Evolutionary conservation across 2,113 vertebrate species (phyloP), one percentile per base, ranked within the genome.

Genomic region (Donacobius atricapilla): DNA sequence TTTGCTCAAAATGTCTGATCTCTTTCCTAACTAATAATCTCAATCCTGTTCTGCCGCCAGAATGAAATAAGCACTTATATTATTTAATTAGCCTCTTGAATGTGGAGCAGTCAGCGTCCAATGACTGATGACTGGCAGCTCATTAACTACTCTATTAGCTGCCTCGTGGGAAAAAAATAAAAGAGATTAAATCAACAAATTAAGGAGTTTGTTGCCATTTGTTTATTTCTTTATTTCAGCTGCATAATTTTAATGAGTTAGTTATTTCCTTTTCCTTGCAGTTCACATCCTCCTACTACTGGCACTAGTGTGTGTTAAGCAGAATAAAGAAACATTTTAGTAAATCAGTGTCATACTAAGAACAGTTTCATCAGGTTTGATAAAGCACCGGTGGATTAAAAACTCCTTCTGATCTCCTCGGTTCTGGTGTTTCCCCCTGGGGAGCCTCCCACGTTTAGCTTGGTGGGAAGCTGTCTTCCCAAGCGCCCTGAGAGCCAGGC

Each of bases 81-180:
- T 70, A 20, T 85, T 93, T 77, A 90, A 85, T 72, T 37, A 71
- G 28, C 3, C 23, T 89, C 37, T 75, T 79, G 27, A 89, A 87
- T 72, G 45, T 40, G 50, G 48, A 84, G 21, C 53, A 89, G 39
- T 70, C 33, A 64, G 27, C 80, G 24, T 77, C 54, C 84, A 77
- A 47, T 80, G 80, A 77, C 31, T 93, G 64, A 81, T 76, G 61
- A 39, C 33, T 87, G 44, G 15, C 73, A 80, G 54, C 30, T 86
- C 63, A 91, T 90, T 91, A 87, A 69, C 33, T 83, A 39, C 25
- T 8, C 28, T 71, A 48, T 50, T 79, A 89, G 44, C 45, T 65
- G 25, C 42, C 51, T 72, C 61, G 33, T 76, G 78, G 86, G 53
- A 84, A 95, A 94, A 94, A 69, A 90, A 15, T 27, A 72, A 44